Percentiles rank a stretch among this genome's conserved stretches.
phyloP scores from a whole-genome alignment of 2,113 vertebrate species.

The Barbus barbus region DNA sequence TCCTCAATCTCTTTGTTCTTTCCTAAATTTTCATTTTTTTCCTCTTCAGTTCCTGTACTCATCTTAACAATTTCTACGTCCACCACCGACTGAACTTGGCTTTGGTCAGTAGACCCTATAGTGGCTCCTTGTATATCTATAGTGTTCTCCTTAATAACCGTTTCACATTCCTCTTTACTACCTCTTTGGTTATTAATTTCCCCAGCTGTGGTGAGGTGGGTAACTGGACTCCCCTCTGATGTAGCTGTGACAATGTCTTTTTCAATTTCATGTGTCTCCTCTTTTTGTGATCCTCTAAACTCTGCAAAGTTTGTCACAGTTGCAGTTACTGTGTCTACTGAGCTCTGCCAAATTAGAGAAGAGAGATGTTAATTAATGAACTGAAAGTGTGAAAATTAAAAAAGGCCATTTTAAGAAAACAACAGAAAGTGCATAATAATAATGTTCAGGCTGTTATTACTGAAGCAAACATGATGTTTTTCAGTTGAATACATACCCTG shows the following conservation, averaged over 20 bases:
- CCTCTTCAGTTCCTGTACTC: constrained; percentile 54
- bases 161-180: constrained; percentile 18
- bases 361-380: neutral
- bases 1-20: constrained; percentile 1
- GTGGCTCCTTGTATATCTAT: constrained; percentile 27
- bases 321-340: neutral
- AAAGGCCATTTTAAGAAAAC: neutral
- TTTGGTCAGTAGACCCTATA: constrained; percentile 12
- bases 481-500: constrained; percentile 33
- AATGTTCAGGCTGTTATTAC: neutral
- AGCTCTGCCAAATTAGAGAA: constrained; percentile 42
- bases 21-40: constrained; percentile 21
- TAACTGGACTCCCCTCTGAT: constrained; percentile 20
- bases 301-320: neutral
- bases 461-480: neutral
- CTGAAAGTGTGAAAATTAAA: neutral
- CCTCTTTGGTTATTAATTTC: constrained; percentile 24
- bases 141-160: neutral
- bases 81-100: constrained; percentile 34
- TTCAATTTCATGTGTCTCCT: constrained; percentile 37
- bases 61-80: constrained; percentile 55
- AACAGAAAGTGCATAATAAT: neutral
- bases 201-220: constrained; percentile 1
- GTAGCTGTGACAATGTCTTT: constrained; percentile 11
- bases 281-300: constrained; percentile 5